Base-by-base conservation (phyloP, 2,888 invertebrate species). In the Epinotia nisella region DNA sequence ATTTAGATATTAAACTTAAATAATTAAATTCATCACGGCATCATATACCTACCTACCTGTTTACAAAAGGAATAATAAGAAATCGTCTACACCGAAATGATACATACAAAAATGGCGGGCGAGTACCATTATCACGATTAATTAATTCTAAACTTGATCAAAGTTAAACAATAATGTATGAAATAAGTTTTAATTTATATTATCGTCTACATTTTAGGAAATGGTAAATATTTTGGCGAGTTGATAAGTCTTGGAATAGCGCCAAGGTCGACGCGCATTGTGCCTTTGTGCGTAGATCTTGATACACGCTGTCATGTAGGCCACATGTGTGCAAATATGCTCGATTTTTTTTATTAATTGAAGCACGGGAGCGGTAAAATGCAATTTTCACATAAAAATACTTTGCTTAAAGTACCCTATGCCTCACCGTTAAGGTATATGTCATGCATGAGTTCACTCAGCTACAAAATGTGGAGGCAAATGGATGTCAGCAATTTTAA, bases 211-310 rank as follows among this genome's bases (percentile, higher is more conserved):
- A 60, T 24, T 65, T 58, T n/a, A 65, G 39, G 70, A 74, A 60
- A 51, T 61, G 56, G 70, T 66, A 61, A 70, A 74, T 61, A 70
- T 74, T 70, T 70, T 58, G 41, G 41, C 58, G 61, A 35, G 49
- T 53, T 73, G 62, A 68, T 73, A 61, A 68, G 55, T 73, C 73
- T 73, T 64, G 19, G 49, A 80, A 81, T 80, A 82, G 77, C 75
- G 71, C 65, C 79, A 81, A 83, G 83, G 82, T 59, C 71, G 71
- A 29, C 39, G 59, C 68, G 60, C 69, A 74, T n/a, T n/a, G n/a
- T n/a, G n/a, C n/a, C n/a, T n/a, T 74, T 70, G 75, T 74, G 65
- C 65, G 71, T 71, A 74, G 64, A 68, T 75, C 71, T 75, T 75
- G 75, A 75, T 76, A 74, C 76, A 70, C 72, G 58, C 68, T 65